phyloP scores from a whole-genome alignment of 92 coral and sea anemone genomes.

The Phymanthus crucifer region DNA sequence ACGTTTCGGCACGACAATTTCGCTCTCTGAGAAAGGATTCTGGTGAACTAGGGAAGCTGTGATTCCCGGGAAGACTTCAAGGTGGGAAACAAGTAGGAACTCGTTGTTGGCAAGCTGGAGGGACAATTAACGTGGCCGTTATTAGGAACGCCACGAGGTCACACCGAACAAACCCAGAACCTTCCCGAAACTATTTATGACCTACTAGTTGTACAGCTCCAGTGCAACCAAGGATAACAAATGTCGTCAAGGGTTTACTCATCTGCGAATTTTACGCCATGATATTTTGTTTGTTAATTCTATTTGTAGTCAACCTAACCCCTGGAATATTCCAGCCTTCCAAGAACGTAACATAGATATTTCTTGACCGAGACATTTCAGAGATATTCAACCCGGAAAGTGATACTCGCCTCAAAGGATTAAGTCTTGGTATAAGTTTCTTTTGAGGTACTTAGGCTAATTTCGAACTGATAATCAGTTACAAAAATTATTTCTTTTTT shows the following conservation, averaged over 20 bases:
- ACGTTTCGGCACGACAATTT: neutral
- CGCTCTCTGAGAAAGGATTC: neutral
- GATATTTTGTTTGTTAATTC: neutral
- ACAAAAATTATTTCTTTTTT: neutral
- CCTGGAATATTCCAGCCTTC: constrained; percentile 4
- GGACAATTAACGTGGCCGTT: too few relatives aligned
- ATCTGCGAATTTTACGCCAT: neutral
- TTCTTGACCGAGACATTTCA: neutral
- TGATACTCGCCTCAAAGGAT: neutral
- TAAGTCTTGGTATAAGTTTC: neutral
- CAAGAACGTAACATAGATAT: neutral
- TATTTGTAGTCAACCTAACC: neutral
- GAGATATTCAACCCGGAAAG: neutral
- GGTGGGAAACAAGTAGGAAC: too few relatives aligned
- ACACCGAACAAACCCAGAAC: neutral
- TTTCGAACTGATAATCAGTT: neutral
- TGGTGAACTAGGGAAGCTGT: neutral
- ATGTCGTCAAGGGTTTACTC: neutral
- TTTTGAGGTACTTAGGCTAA: neutral
- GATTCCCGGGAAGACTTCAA: too few relatives aligned
- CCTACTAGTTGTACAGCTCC: neutral
- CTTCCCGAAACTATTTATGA: constrained; percentile 4
- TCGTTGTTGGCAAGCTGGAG: too few relatives aligned
- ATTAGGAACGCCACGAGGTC: neutral
- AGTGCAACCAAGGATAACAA: neutral